Conservation (phyloP, 2,888 invertebrate species). For the Rhyacophila evoluta region DNA sequence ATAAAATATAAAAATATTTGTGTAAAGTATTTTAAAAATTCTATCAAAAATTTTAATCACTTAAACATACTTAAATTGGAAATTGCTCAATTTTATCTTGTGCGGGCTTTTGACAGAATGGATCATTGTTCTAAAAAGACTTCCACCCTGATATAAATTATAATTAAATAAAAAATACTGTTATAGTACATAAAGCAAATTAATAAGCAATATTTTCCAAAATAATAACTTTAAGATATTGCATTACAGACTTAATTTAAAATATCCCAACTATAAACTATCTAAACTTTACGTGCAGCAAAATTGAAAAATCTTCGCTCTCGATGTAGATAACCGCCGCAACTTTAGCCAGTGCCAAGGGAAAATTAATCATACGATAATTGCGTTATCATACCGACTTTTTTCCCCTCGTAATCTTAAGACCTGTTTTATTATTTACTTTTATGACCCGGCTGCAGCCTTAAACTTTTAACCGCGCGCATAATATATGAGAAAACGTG, state of each 20-base stretch:
- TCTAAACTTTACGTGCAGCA: background rate
- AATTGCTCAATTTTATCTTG: too few relatives aligned
- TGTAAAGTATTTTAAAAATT: too few relatives aligned
- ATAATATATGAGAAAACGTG: conserved; percentile 37
- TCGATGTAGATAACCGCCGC: background rate
- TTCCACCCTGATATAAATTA: too few relatives aligned
- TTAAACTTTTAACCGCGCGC: conserved; percentile 39
- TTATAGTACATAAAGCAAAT: too few relatives aligned
- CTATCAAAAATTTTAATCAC: too few relatives aligned
- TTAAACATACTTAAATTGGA: too few relatives aligned
- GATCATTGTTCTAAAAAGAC: too few relatives aligned
- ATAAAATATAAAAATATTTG: too few relatives aligned
- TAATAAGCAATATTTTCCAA: too few relatives aligned
- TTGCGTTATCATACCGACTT: conserved; percentile 27
- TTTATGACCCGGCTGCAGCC: conserved; percentile 31
- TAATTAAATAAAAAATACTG: too few relatives aligned
- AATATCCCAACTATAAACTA: background rate
- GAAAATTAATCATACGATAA: conserved; percentile 33
- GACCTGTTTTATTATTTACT: conserved; percentile 33
- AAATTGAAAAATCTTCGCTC: background rate
- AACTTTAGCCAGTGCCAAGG: background rate
- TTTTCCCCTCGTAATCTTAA: conserved; percentile 31
- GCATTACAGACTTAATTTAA: background rate
- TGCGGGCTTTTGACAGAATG: too few relatives aligned
- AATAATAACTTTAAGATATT: background rate